Evolutionary conservation across 2,113 vertebrate genomes (phyloP).

Genomic region (Synodontis membranacea): DNA sequence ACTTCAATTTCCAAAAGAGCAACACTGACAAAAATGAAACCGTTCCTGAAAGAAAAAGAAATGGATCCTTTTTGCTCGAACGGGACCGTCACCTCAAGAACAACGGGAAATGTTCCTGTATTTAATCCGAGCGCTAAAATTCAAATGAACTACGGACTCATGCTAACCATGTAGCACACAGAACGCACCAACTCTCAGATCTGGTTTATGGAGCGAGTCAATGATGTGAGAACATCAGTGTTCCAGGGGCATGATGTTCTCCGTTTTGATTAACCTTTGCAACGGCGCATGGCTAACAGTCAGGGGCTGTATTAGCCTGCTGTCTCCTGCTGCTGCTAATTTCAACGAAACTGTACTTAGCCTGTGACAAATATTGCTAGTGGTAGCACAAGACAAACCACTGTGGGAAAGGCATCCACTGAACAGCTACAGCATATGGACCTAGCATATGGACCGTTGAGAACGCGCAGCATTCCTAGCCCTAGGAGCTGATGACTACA

Average conservation of each 20-base stretch:
- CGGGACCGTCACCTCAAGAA: neutral
- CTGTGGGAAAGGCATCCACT: neutral
- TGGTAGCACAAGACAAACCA: neutral
- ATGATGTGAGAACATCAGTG: neutral
- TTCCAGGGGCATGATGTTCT: neutral
- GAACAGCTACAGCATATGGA: neutral
- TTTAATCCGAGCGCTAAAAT: neutral
- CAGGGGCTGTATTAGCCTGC: neutral
- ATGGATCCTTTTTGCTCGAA: neutral
- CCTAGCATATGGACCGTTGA: neutral
- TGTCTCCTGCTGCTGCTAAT: neutral
- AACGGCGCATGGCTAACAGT: neutral
- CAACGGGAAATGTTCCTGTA: neutral
- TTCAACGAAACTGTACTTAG: too few relatives aligned
- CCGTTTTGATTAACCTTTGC: slow-evolving; percentile 32
- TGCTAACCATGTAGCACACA: neutral
- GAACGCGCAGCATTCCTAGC: neutral
- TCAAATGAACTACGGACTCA: neutral
- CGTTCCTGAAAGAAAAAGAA: neutral
- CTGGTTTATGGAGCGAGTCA: slow-evolving; percentile 22
- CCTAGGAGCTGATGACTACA: slow-evolving; percentile 2
- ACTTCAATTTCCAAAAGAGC: neutral
- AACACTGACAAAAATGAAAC: neutral
- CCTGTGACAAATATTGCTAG: neutral
- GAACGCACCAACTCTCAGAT: neutral